These are phyloP conservation scores for Galaxea fascicularis DNA, from an alignment of 92 coral and sea anemone genomes.

Conservation along the genomic window DNA sequence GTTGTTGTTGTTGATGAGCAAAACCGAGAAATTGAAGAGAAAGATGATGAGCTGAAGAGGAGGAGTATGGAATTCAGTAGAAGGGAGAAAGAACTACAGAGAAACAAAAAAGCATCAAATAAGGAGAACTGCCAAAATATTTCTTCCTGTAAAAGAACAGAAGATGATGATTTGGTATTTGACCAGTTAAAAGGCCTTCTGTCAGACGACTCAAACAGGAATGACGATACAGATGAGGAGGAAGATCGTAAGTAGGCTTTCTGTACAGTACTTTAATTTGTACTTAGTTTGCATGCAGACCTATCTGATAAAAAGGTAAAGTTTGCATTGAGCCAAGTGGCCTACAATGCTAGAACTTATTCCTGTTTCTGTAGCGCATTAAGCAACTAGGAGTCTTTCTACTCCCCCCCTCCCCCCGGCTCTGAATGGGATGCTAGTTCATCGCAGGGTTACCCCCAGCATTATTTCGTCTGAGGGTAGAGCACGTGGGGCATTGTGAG, in stretches of 20 bases:
- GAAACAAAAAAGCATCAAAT: neutral
- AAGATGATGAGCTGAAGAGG: neutral
- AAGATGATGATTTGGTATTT: neutral
- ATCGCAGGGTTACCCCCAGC: neutral
- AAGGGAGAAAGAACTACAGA: neutral
- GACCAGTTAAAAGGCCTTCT: neutral
- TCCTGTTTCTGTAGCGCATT: neutral
- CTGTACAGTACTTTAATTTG: neutral
- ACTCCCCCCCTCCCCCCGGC: neutral
- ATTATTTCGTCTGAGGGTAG: too few species aligned
- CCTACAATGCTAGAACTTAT: neutral
- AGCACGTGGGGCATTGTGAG: too few species aligned
- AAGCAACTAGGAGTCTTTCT: neutral
- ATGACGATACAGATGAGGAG: neutral
- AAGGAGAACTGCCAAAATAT: neutral
- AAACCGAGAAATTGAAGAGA: neutral
- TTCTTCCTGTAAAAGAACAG: neutral
- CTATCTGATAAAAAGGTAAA: neutral
- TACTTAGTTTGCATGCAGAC: neutral
- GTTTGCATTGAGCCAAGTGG: neutral
- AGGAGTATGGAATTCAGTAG: neutral
- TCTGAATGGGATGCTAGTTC: neutral
- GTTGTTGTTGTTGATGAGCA: neutral
- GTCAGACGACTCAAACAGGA: neutral
- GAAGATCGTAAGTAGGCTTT: neutral